Conservation (phyloP, 2,888 invertebrate genomes). For the Agrilus biguttatus region DNA sequence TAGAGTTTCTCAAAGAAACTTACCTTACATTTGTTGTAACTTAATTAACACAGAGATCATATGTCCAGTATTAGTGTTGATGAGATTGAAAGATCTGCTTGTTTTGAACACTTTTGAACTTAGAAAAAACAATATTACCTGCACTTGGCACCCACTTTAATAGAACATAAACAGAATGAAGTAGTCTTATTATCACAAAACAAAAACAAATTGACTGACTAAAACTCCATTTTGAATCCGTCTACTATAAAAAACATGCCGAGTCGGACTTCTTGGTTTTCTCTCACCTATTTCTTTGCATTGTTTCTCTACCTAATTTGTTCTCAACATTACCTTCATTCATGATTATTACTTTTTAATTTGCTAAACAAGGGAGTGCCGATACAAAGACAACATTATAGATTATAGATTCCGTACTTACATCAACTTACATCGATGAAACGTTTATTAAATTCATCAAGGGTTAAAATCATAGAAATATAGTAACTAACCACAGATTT, state of each 20-base stretch:
- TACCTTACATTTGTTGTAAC: conserved; percentile 10
- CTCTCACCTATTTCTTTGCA: conserved; percentile 15
- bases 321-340: conserved; percentile 18
- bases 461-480: conserved; percentile 1
- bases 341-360: conserved; percentile 17
- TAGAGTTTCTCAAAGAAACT: conserved; percentile 1
- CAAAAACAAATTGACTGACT: conserved; percentile 24
- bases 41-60: conserved; percentile 9
- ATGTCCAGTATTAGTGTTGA: conserved; percentile 8
- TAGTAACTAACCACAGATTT: too few relatives aligned
- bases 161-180: too few relatives aligned
- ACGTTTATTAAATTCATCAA: conserved; percentile 8
- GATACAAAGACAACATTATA: conserved; percentile 20
- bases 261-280: conserved; percentile 22
- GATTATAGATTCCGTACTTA: conserved; percentile 16
- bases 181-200: conserved; percentile 6
- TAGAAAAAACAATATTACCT: too few relatives aligned
- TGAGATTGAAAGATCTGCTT: conserved; percentile 4
- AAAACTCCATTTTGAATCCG: conserved; percentile 29
- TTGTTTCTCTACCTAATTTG: conserved; percentile 17
- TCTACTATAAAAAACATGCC: conserved; percentile 21
- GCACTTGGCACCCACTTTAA: too few relatives aligned
- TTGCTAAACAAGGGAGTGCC: conserved; percentile 22
- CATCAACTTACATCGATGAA: conserved; percentile 17
- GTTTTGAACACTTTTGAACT: too few relatives aligned